Conservation (phyloP, 1,140 invertebrate genomes). For the Bathynomus jamesi region DNA sequence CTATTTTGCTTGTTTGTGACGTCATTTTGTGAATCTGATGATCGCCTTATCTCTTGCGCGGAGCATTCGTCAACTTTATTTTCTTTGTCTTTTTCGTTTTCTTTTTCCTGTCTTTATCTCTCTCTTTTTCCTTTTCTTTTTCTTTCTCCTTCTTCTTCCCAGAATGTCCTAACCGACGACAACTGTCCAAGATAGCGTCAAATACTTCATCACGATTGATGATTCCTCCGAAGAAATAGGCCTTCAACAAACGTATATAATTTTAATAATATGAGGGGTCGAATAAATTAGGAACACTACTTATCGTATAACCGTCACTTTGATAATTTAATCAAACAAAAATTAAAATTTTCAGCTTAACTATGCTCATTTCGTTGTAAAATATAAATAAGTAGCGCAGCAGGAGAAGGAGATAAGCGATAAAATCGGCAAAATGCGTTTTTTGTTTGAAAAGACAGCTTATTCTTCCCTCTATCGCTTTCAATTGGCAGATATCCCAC, state of each 20-base stretch:
- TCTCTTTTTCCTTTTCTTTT: background rate
- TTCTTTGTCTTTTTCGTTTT: background rate
- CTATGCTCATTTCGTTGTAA: background rate
- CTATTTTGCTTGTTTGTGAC: background rate
- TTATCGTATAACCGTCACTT: no score
- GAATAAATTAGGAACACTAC: no score
- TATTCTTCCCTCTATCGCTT: no score
- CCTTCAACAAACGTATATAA: background rate
- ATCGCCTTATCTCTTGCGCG: background rate
- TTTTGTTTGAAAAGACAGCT: no score
- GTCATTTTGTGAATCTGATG: background rate
- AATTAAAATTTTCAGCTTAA: background rate
- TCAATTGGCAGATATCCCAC: no score
- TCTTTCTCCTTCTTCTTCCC: background rate
- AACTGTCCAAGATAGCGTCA: background rate
- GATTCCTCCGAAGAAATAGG: background rate
- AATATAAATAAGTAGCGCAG: background rate
- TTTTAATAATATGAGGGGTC: background rate
- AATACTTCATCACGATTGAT: background rate
- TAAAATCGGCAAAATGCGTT: no score
- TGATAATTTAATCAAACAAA: background rate
- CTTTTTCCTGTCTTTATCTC: background rate
- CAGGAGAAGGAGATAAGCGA: background rate
- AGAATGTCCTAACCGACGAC: background rate
- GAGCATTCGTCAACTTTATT: background rate